Percentiles rank a stretch among this genome's conserved stretches.
Evolutionary conservation across 2,888 invertebrate species (phyloP).

Genomic region (Drosophila siamana): DNA sequence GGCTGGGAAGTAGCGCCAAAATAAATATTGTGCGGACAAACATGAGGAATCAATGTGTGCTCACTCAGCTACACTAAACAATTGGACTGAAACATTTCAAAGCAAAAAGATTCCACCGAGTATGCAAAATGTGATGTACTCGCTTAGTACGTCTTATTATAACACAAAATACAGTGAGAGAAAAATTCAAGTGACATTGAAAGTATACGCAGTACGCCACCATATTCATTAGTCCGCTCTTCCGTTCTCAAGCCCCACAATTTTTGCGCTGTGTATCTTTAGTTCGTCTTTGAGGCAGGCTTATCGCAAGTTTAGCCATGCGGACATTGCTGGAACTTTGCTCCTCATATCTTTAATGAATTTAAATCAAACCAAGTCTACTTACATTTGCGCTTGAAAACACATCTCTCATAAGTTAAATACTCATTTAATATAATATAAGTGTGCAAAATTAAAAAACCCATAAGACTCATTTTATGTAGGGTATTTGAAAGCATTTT

Average conservation of each 20-base stretch:
- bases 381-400: background rate
- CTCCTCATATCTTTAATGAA: conserved; percentile 24
- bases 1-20: conserved; percentile 33
- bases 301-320: conserved; percentile 42
- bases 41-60: conserved; percentile 37
- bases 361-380: background rate
- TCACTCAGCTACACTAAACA: conserved; percentile 15
- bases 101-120: conserved; percentile 4
- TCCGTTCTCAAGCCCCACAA: background rate
- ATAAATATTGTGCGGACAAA: conserved; percentile 32
- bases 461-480: background rate
- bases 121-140: background rate
- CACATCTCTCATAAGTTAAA: background rate
- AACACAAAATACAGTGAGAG: conserved; percentile 20
- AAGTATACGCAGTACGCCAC: background rate
- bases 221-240: background rate
- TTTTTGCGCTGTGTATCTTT: conserved; percentile 4
- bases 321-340: conserved; percentile 31
- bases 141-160: background rate
- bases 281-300: background rate
- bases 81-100: conserved; percentile 35
- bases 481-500: background rate
- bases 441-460: too few relatives aligned
- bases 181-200: background rate
- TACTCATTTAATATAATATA: background rate